Conservation (phyloP, 2,113 vertebrate genomes). For the Channa maculata region DNA sequence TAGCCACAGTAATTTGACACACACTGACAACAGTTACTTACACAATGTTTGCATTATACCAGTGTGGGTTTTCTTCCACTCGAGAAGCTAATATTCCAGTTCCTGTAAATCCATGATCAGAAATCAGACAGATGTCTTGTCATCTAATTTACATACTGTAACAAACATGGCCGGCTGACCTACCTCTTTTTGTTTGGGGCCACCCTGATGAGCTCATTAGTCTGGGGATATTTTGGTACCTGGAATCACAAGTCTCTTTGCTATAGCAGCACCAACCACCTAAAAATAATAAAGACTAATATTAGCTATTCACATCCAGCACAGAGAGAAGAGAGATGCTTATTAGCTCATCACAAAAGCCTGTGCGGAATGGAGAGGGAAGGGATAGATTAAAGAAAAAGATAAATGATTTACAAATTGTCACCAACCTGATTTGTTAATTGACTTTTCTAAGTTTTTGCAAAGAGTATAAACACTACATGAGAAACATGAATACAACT, state of each 20-base stretch:
- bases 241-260: conserved; percentile 86
- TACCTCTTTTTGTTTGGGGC: conserved; percentile 84
- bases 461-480: neutral
- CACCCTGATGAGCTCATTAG: conserved; percentile 85
- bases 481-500: neutral
- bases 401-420: neutral
- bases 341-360: conserved; percentile 56
- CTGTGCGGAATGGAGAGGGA: conserved; percentile 48
- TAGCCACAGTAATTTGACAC: neutral
- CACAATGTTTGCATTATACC: conserved; percentile 88
- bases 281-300: conserved; percentile 81
- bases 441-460: neutral
- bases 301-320: conserved; percentile 64
- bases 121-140: conserved; percentile 18
- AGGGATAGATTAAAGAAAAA: conserved; percentile 3
- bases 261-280: conserved; percentile 87
- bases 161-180: conserved; percentile 23
- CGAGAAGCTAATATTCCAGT: conserved; percentile 85
- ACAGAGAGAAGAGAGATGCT: conserved; percentile 41
- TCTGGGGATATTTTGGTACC: conserved; percentile 86
- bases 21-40: conserved; percentile 68
- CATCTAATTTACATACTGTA: conserved; percentile 18
- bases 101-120: conserved; percentile 73
- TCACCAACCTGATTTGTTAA: conserved; percentile 5
- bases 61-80: conserved; percentile 85